Conservation (phyloP, 1,140 invertebrate species). For the Drosophila takahashii region DNA sequence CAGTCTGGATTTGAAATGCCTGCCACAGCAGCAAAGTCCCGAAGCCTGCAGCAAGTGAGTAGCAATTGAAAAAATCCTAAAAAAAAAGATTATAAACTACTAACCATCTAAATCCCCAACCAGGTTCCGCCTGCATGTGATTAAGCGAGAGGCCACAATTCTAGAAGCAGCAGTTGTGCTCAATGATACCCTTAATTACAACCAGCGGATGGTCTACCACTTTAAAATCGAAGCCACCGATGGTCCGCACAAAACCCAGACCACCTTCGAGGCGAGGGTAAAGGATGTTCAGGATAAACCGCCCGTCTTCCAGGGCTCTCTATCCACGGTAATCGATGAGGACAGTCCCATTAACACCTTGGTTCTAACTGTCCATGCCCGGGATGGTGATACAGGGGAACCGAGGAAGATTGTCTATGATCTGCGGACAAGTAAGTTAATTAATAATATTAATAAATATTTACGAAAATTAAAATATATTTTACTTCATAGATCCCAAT, state of each 20-base stretch:
- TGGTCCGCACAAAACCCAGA: slow-evolving; percentile 90
- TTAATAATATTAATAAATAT: neutral
- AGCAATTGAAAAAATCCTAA: neutral
- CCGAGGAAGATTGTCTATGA: slow-evolving; percentile 92
- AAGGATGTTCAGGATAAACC: slow-evolving; percentile 93
- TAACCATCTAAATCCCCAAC: neutral
- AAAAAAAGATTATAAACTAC: too few species aligned
- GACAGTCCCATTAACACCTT: slow-evolving; percentile 93
- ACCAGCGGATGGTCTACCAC: slow-evolving; percentile 90
- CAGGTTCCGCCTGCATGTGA: slow-evolving; percentile 89
- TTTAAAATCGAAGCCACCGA: slow-evolving; percentile 90
- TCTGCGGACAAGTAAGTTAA: slow-evolving; percentile 90
- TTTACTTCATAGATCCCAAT: slow-evolving; percentile 89
- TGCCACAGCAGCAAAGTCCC: slow-evolving; percentile 73
- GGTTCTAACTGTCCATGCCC: slow-evolving; percentile 91
- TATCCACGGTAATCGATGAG: slow-evolving; percentile 92
- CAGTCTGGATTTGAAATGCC: slow-evolving; percentile 91
- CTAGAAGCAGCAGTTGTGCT: slow-evolving; percentile 89
- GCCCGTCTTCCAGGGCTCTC: slow-evolving; percentile 92
- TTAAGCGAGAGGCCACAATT: slow-evolving; percentile 87
- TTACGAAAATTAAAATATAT: neutral
- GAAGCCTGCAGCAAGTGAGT: slow-evolving; percentile 80
- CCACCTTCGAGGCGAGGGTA: slow-evolving; percentile 91
- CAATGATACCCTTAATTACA: slow-evolving; percentile 88
- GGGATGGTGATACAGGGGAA: slow-evolving; percentile 92